Conservation (phyloP, 2,888 invertebrate species). For the Pheosia tremula region DNA sequence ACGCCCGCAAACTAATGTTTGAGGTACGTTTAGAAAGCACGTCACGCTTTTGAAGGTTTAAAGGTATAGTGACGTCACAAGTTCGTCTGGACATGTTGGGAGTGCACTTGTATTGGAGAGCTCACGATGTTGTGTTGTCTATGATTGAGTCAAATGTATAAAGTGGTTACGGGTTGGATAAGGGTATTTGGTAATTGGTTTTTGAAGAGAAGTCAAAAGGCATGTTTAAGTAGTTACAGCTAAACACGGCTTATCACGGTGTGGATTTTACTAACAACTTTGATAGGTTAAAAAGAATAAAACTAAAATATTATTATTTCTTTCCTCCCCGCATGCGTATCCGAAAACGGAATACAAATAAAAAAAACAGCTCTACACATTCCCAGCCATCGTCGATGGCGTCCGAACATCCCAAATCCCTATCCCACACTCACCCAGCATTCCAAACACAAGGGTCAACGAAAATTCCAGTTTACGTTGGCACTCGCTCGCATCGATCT, state of each 20-base stretch:
- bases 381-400: constrained; percentile 83
- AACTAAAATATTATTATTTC: constrained; percentile 53
- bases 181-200: constrained; percentile 20
- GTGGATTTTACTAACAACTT: constrained; percentile 52
- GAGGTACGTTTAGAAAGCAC: constrained; percentile 60
- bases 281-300: constrained; percentile 29
- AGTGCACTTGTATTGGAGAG: constrained; percentile 47
- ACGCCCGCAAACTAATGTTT: constrained; percentile 45
- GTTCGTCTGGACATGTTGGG: constrained; percentile 44
- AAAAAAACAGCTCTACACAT: constrained; percentile 76
- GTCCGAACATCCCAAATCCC: constrained; percentile 76
- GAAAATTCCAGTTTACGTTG: constrained; percentile 90
- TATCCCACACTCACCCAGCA: constrained; percentile 81
- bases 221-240: constrained; percentile 44
- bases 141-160: constrained; percentile 21
- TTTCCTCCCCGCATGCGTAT: constrained; percentile 77
- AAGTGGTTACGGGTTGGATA: constrained; percentile 29
- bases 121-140: constrained; percentile 28
- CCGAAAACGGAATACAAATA: constrained; percentile 66
- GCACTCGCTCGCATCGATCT: constrained; percentile 84
- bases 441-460: constrained; percentile 87
- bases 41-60: constrained; percentile 61
- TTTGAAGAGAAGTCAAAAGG: constrained; percentile 23
- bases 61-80: constrained; percentile 56
- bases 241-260: constrained; percentile 46